Evolutionary conservation across 2,113 vertebrate genomes (phyloP).

Genomic region (Ailurus styani): DNA sequence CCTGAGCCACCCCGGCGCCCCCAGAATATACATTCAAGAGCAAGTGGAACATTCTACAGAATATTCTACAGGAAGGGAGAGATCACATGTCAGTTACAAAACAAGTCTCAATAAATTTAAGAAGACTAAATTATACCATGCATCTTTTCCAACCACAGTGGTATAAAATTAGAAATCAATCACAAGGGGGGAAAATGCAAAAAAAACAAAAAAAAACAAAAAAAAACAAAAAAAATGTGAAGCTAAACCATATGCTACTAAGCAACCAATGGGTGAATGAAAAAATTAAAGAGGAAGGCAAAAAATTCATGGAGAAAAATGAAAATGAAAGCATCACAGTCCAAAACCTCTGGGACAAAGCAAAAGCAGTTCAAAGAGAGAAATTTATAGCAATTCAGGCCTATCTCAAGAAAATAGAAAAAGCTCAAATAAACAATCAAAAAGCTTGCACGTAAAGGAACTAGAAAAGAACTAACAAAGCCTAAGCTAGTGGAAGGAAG

Average conservation of each 20-base stretch:
- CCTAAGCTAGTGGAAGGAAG: neutral
- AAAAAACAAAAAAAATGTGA: neutral
- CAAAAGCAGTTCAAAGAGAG: neutral
- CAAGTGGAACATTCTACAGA: neutral
- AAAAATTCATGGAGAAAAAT: neutral
- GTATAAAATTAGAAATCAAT: neutral
- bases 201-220: neutral
- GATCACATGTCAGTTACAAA: neutral
- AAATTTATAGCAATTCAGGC: neutral
- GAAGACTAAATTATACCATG: neutral
- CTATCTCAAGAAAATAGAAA: neutral
- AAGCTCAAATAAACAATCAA: neutral
- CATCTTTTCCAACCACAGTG: neutral
- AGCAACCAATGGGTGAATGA: neutral
- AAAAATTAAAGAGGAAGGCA: neutral
- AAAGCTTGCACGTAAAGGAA: neutral
- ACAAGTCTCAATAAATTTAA: neutral
- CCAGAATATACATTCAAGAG: neutral
- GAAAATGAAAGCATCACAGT: neutral
- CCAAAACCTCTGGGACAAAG: neutral
- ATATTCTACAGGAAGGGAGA: neutral
- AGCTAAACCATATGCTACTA: neutral
- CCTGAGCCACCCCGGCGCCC: no score
- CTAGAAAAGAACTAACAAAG: neutral
- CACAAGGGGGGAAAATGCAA: neutral